Conservation (phyloP, 2,113 vertebrate genomes). For the Taurulus bubalis region DNA sequence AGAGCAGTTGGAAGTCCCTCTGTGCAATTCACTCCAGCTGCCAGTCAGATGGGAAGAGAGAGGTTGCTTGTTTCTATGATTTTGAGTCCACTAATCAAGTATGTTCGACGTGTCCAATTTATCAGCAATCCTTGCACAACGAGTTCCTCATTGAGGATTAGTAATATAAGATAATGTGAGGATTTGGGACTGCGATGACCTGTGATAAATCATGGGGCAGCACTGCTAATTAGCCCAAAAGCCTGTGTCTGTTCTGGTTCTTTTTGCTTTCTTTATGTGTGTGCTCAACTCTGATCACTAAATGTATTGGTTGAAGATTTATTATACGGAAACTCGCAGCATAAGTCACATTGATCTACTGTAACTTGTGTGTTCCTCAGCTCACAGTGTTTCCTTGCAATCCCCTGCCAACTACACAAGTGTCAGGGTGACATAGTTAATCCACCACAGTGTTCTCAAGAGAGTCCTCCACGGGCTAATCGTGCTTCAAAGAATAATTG, state of each 20-base stretch:
- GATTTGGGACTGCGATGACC: slow-evolving; percentile 49
- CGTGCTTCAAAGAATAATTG: slow-evolving; percentile 75
- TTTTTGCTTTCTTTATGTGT: slow-evolving; percentile 17
- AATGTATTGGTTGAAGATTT: slow-evolving; percentile 38
- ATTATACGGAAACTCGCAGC: slow-evolving; percentile 1
- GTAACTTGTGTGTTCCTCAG: slow-evolving; percentile 30
- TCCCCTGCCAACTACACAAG: slow-evolving; percentile 54
- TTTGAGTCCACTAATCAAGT: slow-evolving; percentile 23
- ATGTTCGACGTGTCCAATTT: slow-evolving; percentile 17
- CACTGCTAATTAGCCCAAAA: slow-evolving; percentile 41
- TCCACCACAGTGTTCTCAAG: slow-evolving; percentile 57
- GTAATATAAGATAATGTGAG: slow-evolving; percentile 44
- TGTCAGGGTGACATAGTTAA: slow-evolving; percentile 68
- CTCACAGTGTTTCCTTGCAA: slow-evolving; percentile 15
- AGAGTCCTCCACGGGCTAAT: slow-evolving; percentile 63
- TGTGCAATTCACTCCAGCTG: background rate
- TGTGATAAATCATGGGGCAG: slow-evolving; percentile 46
- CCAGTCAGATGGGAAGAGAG: background rate
- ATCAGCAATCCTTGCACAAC: slow-evolving; percentile 30
- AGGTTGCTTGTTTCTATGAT: slow-evolving; percentile 17
- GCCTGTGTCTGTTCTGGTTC: slow-evolving; percentile 24
- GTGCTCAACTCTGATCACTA: slow-evolving; percentile 48
- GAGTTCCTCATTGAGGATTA: slow-evolving; percentile 61
- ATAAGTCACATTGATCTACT: slow-evolving; percentile 24
- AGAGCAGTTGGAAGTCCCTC: background rate